These are phyloP conservation scores for Helogale parvula DNA, from an alignment of 2,113 vertebrate genomes.

Conservation along the genomic window DNA sequence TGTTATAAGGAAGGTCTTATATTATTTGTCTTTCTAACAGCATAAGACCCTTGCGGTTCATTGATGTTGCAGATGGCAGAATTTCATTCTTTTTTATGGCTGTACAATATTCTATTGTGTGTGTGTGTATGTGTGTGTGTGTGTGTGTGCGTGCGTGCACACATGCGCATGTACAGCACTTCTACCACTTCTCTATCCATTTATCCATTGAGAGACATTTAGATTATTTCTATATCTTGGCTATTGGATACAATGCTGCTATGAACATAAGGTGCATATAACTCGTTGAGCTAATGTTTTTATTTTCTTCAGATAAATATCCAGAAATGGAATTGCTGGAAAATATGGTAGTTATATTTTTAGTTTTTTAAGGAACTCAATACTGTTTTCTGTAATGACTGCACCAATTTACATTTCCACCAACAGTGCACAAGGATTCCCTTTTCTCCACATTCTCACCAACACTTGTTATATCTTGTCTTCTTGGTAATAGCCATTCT, in stretches of 20 bases:
- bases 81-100: background rate
- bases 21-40: background rate
- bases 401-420: background rate
- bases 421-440: background rate
- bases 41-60: background rate
- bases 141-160: too few species aligned
- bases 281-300: background rate
- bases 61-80: background rate
- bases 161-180: too few species aligned
- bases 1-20: background rate
- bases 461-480: background rate
- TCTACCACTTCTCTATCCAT: background rate
- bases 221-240: background rate
- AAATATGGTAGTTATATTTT: background rate
- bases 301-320: background rate
- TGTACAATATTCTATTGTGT: background rate
- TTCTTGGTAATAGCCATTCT: background rate
- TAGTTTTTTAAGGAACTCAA: background rate
- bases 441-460: background rate
- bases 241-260: background rate
- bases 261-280: background rate
- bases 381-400: background rate
- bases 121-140: too few species aligned
- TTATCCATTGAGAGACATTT: background rate
- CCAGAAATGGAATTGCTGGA: background rate